phyloP scores from a whole-genome alignment of 2,888 invertebrate species.

The Taenaris catops region DNA sequence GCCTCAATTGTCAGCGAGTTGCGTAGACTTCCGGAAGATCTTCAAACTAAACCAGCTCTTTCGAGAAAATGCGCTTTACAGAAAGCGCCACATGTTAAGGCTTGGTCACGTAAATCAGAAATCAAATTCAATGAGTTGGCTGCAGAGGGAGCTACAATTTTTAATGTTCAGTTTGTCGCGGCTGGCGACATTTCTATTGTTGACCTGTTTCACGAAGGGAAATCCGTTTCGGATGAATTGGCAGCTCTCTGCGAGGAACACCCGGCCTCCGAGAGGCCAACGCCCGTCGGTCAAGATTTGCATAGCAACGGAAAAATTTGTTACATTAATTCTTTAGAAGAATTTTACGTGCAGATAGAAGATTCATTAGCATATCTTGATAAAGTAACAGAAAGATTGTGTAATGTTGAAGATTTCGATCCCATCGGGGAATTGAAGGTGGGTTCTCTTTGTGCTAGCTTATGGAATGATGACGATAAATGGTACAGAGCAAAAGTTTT shows the following conservation, averaged over 20 bases:
- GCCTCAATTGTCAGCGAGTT: slow-evolving; percentile 78
- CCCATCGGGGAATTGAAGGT: slow-evolving; percentile 72
- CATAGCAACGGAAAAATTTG: slow-evolving; percentile 82
- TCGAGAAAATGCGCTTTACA: slow-evolving; percentile 82
- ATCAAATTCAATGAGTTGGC: slow-evolving; percentile 83
- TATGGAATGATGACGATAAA: slow-evolving; percentile 82
- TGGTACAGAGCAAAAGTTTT: slow-evolving; percentile 85
- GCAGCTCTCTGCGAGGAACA: slow-evolving; percentile 70
- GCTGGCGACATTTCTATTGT: slow-evolving; percentile 83
- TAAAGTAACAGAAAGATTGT: slow-evolving; percentile 79
- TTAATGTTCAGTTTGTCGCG: slow-evolving; percentile 83
- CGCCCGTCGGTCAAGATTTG: slow-evolving; percentile 62
- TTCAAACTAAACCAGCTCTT: slow-evolving; percentile 78
- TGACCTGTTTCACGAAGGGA: slow-evolving; percentile 80
- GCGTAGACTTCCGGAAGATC: slow-evolving; percentile 79
- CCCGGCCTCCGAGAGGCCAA: slow-evolving; percentile 50
- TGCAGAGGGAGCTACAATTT: slow-evolving; percentile 84
- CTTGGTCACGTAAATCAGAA: slow-evolving; percentile 84
- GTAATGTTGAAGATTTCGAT: slow-evolving; percentile 71
- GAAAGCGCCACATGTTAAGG: slow-evolving; percentile 74
- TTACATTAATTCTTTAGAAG: slow-evolving; percentile 83
- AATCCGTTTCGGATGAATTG: slow-evolving; percentile 82
- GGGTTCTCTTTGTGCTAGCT: slow-evolving; percentile 82
- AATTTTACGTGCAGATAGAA: slow-evolving; percentile 87
- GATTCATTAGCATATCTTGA: slow-evolving; percentile 77